These are phyloP conservation scores for Scaeva pyrastri DNA, from an alignment of 2,888 invertebrate genomes.

Conservation along the genomic window DNA sequence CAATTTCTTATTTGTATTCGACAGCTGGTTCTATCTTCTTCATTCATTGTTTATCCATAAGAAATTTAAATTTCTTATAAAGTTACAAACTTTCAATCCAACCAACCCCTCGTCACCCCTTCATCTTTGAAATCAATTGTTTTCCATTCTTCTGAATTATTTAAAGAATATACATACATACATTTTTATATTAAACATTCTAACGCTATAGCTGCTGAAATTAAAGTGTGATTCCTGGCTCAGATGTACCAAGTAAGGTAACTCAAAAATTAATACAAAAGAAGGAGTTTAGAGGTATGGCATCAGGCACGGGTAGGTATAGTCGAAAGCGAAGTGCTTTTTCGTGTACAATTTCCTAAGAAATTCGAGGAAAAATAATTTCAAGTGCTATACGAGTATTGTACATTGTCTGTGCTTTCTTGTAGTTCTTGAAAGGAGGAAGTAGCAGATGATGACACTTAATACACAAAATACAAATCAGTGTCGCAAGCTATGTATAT, in stretches of 20 bases:
- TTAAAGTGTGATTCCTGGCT: slow-evolving; percentile 1
- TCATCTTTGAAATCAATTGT: slow-evolving; percentile 13
- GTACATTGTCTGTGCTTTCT: not conserved
- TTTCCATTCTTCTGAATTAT: not conserved
- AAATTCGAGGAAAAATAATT: slow-evolving; percentile 6
- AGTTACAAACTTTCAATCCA: not conserved
- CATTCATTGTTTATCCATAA: too few species aligned
- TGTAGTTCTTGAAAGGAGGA: not conserved
- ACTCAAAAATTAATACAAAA: slow-evolving; percentile 10
- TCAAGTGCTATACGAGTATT: not conserved
- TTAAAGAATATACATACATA: not conserved
- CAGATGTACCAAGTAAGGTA: not conserved
- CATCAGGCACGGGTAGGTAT: too few species aligned
- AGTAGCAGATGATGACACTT: slow-evolving; percentile 22
- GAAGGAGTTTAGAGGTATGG: not conserved
- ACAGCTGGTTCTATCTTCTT: too few species aligned
- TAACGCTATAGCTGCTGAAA: not conserved
- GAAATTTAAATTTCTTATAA: not conserved
- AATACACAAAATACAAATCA: slow-evolving; percentile 5
- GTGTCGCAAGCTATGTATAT: not conserved
- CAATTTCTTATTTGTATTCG: too few species aligned
- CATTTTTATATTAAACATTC: not conserved
- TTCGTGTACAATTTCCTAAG: slow-evolving; percentile 18
- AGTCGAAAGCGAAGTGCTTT: slow-evolving; percentile 16
- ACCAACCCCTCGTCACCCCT: too few species aligned